Base-by-base conservation (phyloP, 2,113 vertebrate genomes). In the Oceanites oceanicus region DNA sequence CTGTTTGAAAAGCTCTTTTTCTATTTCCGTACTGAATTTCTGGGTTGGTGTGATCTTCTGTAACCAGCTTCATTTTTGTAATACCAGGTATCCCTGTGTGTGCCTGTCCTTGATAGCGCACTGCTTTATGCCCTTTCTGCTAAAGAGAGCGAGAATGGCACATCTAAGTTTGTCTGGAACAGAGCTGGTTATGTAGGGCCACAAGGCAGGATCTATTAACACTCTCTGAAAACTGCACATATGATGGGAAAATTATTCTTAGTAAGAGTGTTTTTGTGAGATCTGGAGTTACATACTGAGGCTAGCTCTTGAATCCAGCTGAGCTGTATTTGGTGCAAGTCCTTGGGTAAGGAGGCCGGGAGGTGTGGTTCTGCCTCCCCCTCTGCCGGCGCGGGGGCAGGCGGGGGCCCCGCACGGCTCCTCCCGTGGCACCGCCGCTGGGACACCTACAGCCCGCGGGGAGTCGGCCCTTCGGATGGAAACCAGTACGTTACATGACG, bases 351-450 rank as follows among this genome's bases (percentile, higher is more conserved):
- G 0, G 11, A 79, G 81, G 52, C 59, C 44, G 36, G 79, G 66
- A 73, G 72, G 47, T 61, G 79, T 22, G 71, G 88, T 61, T 47
- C 61, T 66, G 71, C 49, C 42, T 90, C 18, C 49, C 42, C 29
- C 30, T 15, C 42, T 19, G 10, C 10, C 27, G 19, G 1, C 1
- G 20, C 29, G 66, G 68, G 38, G 92, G 67, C 30, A 45, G 2
- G 40, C 0, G 5, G 50, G 23, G 55, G 13, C 17, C 25, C 0
- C 2, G 0, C 21, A 13, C 0, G 0, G 45, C 23, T 67, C 13
- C 6, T 30, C 30, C 21, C 0, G 1, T 25, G 68, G 25, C 50
- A 32, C 59, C 32, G 6, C 52, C 2, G 7, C 49, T 2, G 8
- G 66, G 52, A 40, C 42, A 53, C 6, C 36, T 9, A 8, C 11